A percentile compares a stretch with the other conserved stretches of the same genome.
Conservation (phyloP, 2,113 vertebrate genomes). For the Oncorhynchus keta region DNA sequence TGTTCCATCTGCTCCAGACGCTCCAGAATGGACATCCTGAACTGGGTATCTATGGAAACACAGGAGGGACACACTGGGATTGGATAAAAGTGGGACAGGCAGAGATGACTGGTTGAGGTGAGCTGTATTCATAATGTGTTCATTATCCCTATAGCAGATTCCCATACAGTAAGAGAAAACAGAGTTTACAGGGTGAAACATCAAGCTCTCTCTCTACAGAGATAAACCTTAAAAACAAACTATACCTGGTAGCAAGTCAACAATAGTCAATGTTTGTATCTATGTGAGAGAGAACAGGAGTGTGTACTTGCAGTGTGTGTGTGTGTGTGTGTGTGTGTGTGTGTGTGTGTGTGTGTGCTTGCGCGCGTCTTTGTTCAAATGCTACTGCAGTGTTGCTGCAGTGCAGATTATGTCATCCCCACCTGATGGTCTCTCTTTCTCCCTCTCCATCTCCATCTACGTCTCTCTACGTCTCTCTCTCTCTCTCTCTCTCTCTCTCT, state of each 20-base stretch:
- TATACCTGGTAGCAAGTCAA: no score
- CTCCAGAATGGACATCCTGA: conserved; percentile 99
- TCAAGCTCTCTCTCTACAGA: neutral
- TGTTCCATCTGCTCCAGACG: conserved; percentile 98
- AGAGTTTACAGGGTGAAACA: no score
- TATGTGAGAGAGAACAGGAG: no score
- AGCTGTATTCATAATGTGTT: no score
- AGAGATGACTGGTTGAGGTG: neutral
- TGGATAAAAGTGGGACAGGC: neutral
- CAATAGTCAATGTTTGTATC: no score
- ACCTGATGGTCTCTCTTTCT: conserved; percentile 68
- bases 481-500: conserved; percentile 36
- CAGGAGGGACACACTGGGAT: conserved; percentile 27
- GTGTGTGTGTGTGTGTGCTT: conserved; percentile 12
- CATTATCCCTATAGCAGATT: neutral
- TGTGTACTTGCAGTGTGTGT: no score
- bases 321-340: conserved; percentile 25
- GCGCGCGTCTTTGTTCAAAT: conserved; percentile 59
- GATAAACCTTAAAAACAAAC: no score
- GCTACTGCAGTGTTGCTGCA: conserved; percentile 69
- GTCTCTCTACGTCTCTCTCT: conserved; percentile 27
- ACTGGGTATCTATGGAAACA: conserved; percentile 88
- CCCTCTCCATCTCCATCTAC: conserved; percentile 31
- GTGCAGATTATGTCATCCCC: conserved; percentile 74
- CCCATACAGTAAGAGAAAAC: neutral